A percentile compares a stretch with the other conserved stretches of the same genome.
These are phyloP conservation scores for Sphenodon punctatus DNA, from an alignment of 2,797 vertebrate genomes.

Conservation along the genomic window DNA sequence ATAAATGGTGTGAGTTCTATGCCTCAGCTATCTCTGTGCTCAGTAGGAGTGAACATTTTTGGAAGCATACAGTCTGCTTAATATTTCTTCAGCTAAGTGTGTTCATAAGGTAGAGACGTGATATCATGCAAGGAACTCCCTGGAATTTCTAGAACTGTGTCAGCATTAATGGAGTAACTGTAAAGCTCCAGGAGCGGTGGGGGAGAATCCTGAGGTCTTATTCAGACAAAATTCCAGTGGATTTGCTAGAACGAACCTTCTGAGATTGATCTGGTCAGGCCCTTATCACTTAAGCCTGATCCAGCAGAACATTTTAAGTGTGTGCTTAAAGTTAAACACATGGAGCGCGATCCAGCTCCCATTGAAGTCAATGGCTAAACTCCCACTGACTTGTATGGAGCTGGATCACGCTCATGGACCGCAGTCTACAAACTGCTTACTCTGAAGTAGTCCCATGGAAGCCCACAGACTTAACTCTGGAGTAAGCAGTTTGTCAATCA, in stretches of 20 bases:
- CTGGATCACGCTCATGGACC: too few relatives aligned
- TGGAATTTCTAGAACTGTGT: slow-evolving; percentile 20
- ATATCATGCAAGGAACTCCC: slow-evolving; percentile 49
- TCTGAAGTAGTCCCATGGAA: too few relatives aligned
- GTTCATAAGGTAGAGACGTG: slow-evolving; percentile 49
- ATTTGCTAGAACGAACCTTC: background rate
- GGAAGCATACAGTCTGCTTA: slow-evolving; percentile 38
- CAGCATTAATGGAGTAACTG: slow-evolving; percentile 1
- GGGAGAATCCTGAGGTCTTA: slow-evolving; percentile 24
- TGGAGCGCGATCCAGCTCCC: too few relatives aligned
- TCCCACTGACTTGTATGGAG: too few relatives aligned
- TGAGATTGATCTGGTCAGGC: too few relatives aligned
- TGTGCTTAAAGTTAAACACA: too few relatives aligned
- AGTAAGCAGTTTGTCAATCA: too few relatives aligned
- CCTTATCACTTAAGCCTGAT: too few relatives aligned
- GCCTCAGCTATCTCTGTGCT: slow-evolving; percentile 26
- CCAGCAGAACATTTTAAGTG: too few relatives aligned
- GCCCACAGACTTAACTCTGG: too few relatives aligned
- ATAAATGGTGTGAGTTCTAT: slow-evolving; percentile 53
- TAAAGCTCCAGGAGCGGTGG: slow-evolving; percentile 38
- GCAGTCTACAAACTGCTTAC: too few relatives aligned
- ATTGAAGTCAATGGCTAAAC: too few relatives aligned
- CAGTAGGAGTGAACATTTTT: slow-evolving; percentile 36
- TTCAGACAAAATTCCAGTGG: slow-evolving; percentile 46
- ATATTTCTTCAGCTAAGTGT: slow-evolving; percentile 49